Conservation (phyloP, 2,113 vertebrate species). For the Lampris incognitus region DNA sequence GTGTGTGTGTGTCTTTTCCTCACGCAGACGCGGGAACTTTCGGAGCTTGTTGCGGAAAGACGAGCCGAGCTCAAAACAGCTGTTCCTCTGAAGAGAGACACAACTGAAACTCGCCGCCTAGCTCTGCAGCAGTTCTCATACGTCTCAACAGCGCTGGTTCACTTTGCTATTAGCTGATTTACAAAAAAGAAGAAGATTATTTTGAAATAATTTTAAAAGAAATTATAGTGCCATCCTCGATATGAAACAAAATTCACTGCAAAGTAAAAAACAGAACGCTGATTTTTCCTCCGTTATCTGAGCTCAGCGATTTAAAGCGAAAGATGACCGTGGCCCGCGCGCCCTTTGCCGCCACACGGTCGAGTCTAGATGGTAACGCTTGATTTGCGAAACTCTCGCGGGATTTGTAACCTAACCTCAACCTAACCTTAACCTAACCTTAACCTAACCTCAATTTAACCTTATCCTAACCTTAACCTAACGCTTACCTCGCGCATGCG, state of each 20-base stretch:
- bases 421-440: no score
- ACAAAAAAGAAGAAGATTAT: no score
- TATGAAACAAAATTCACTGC: neutral
- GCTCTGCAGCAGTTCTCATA: neutral
- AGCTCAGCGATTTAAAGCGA: neutral
- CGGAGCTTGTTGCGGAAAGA: constrained; percentile 11
- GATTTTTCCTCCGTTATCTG: neutral
- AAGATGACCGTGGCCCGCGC: neutral
- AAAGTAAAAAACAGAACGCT: neutral
- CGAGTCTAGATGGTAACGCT: no score
- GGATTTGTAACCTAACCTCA: neutral
- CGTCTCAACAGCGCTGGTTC: neutral
- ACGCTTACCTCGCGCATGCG: no score
- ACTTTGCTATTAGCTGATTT: neutral
- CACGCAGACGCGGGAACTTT: constrained; percentile 29
- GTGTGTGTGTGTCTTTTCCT: no score
- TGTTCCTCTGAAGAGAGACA: neutral
- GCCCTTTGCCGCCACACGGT: no score
- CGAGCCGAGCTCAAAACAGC: neutral
- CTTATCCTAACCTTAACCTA: no score
- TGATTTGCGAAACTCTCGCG: no score
- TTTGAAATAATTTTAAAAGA: no score
- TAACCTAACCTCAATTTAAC: no score
- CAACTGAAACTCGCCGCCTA: neutral
- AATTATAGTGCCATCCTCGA: no score